Evolutionary conservation across 2,888 invertebrate genomes (phyloP).

Genomic region (Polydrusus tereticollis): DNA sequence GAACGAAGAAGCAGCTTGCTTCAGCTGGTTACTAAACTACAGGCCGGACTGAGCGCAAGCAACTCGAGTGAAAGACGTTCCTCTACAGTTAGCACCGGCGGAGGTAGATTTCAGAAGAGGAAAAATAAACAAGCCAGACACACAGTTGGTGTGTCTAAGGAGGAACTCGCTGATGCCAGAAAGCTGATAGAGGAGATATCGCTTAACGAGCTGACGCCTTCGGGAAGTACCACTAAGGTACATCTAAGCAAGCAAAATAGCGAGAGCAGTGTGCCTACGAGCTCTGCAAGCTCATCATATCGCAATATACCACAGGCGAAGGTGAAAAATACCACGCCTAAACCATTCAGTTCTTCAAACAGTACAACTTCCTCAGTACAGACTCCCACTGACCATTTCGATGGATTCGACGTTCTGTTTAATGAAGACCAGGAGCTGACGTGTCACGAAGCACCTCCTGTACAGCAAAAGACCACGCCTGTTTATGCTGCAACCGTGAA

Average conservation of each 20-base stretch:
- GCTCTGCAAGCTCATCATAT: constrained; percentile 53
- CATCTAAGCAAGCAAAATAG: constrained; percentile 68
- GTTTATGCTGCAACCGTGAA: constrained; percentile 32
- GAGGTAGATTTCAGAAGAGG: constrained; percentile 69
- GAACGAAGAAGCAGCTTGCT: constrained; percentile 85
- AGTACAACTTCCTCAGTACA: constrained; percentile 62
- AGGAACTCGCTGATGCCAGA: constrained; percentile 84
- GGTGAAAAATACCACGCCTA: constrained; percentile 64
- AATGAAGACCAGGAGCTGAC: constrained; percentile 60
- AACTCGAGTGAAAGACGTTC: constrained; percentile 32
- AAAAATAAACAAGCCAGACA: constrained; percentile 78
- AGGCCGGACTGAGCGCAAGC: constrained; percentile 65
- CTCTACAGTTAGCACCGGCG: constrained; percentile 55
- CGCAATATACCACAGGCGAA: constrained; percentile 53
- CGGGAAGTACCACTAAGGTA: constrained; percentile 51
- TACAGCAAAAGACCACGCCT: constrained; percentile 46
- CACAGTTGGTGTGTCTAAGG: constrained; percentile 86
- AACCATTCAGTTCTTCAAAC: constrained; percentile 64
- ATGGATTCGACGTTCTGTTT: constrained; percentile 60
- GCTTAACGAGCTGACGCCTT: constrained; percentile 62
- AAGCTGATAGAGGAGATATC: constrained; percentile 79
- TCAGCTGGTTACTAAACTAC: constrained; percentile 80
- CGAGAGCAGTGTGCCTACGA: constrained; percentile 64
- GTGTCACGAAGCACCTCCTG: constrained; percentile 49
- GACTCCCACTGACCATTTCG: constrained; percentile 65